These are phyloP conservation scores for Platycnemis pennipes DNA, from an alignment of 2,888 invertebrate species.

Conservation along the genomic window DNA sequence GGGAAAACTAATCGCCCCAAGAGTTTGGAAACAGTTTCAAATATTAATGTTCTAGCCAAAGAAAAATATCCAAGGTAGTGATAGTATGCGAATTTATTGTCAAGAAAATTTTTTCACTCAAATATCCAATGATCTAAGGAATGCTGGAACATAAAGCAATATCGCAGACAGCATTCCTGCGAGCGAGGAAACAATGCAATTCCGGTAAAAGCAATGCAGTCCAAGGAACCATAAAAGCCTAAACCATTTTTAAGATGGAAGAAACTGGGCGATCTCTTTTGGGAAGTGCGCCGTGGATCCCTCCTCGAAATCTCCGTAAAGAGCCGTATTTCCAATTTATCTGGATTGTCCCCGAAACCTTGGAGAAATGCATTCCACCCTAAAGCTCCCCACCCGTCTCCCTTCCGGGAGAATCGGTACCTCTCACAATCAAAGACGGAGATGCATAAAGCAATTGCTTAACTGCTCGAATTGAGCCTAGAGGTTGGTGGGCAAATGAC, in stretches of 20 bases:
- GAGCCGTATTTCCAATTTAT: constrained; percentile 11
- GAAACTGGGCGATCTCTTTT: not conserved
- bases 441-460: constrained; percentile 9
- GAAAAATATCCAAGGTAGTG: no score
- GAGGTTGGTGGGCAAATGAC: not conserved
- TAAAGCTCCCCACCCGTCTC: not conserved
- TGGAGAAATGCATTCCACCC: not conserved
- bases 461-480: constrained; percentile 1
- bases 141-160: no score
- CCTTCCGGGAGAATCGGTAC: not conserved
- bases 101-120: not conserved
- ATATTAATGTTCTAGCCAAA: no score
- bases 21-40: no score
- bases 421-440: not conserved
- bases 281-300: not conserved
- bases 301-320: not conserved
- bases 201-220: not conserved
- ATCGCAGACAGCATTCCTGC: no score
- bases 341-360: not conserved
- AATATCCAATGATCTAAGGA: no score
- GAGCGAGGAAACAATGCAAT: not conserved
- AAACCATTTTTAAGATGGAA: not conserved
- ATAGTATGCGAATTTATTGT: no score
- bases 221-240: not conserved
- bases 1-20: not conserved